Conservation (phyloP, 2,888 invertebrate genomes). For the Lypha dubia region DNA sequence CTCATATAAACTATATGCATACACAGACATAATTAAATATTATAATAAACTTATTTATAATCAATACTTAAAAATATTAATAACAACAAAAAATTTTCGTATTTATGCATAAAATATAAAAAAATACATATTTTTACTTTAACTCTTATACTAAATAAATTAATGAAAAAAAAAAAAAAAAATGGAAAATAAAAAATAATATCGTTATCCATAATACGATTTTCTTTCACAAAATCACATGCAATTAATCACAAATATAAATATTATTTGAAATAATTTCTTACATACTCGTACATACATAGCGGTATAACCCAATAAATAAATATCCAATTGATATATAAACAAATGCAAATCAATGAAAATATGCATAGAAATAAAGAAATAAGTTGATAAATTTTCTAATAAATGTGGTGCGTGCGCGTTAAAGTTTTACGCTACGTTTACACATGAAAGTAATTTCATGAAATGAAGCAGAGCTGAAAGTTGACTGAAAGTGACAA, state of each 20-base stretch:
- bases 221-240: conserved; percentile 15
- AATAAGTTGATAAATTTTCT: conserved; percentile 8
- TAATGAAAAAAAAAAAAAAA: no score
- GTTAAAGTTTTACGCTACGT: no score
- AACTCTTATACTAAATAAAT: not conserved
- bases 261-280: conserved; percentile 6
- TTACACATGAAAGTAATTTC: no score
- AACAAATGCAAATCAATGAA: conserved; percentile 9
- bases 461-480: no score
- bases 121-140: conserved; percentile 22
- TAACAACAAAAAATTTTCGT: not conserved
- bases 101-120: not conserved
- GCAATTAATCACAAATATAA: conserved; percentile 10
- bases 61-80: not conserved
- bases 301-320: no score
- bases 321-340: not conserved
- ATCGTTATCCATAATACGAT: not conserved
- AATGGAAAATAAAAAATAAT: not conserved
- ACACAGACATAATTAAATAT: conserved; percentile 49
- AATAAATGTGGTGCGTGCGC: no score
- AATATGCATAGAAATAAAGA: not conserved
- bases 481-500: no score
- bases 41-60: conserved; percentile 8
- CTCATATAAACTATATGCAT: conserved; percentile 58
- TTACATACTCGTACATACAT: no score